Conservation (phyloP, 35 echinoderm and acorn worm species). For the Diadema setosum region DNA sequence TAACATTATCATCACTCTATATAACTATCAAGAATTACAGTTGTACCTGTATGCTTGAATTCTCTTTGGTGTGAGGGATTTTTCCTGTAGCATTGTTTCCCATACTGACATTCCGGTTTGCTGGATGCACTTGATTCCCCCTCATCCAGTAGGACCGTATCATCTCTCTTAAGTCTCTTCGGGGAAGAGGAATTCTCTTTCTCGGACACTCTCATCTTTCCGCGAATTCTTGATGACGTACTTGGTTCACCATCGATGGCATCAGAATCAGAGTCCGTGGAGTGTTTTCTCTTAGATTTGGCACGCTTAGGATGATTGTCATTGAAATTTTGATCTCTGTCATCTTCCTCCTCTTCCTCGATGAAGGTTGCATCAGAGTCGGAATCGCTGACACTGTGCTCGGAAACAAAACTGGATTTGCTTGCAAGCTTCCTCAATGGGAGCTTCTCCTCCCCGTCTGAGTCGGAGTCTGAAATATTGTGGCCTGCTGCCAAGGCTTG, state of each 20-base stretch:
- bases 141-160: neutral
- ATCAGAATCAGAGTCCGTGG: neutral
- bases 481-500: slow-evolving; percentile 45
- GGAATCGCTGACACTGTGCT: neutral
- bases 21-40: too few relatives aligned
- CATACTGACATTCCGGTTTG: slow-evolving; percentile 36
- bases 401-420: neutral
- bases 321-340: neutral
- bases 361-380: neutral
- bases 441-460: neutral
- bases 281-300: neutral
- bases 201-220: neutral
- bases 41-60: slow-evolving; percentile 40
- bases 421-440: neutral
- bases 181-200: neutral
- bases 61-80: slow-evolving; percentile 38
- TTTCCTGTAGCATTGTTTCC: slow-evolving; percentile 52
- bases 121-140: neutral
- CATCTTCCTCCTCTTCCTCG: neutral
- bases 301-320: neutral
- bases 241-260: neutral
- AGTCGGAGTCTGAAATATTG: slow-evolving; percentile 76
- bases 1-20: too few relatives aligned
- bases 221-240: too few relatives aligned
- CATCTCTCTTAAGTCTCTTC: neutral